Evolutionary conservation across 2,888 invertebrate genomes (phyloP), one percentile per base, ranked within the genome.

Genomic region (Dexiosoma caninum): DNA sequence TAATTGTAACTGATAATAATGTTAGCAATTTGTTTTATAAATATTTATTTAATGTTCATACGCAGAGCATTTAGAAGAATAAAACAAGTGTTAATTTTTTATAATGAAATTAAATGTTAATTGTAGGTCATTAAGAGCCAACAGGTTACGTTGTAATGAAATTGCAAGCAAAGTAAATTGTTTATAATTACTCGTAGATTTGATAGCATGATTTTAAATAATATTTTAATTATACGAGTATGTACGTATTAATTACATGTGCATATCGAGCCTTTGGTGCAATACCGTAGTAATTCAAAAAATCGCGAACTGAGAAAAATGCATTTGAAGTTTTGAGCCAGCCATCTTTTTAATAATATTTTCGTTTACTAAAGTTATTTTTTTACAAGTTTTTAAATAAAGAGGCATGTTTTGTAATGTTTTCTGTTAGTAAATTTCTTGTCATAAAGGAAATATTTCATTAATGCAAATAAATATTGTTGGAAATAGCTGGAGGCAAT

Each of bases 51-150:
- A 0, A 27, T 62, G n/a, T 14, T 44, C 44, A 32, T 23, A 42
- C 2, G n/a, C 1, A 23, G 2, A 42, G 8, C 4, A 14, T 7
- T 21, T 3, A 10, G 10, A 49, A 14, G 14, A 8, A 30, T 21
- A 37, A 8, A 12, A 6, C 44, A 76, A 69, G 76, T 59, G 76
- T 53, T 76, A 60, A 69, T 60, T 75, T 23, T 35, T 75, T 49
- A 19, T 49, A 35, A 60, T 60, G 59, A 53, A 40, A 49, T 27
- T 2, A 40, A 69, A 42, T 51, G n/a, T 14, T 71, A 27, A 53
- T 76, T 76, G 32, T 59, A n/a, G 51, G 12, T 35, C 59, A 42
- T 69, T 60, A 21, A 27, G n/a, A 14, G 3, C 2, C 51, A 60
- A 42, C 59, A 60, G 71, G 60, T 51, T 60, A 60, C 1, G 8